These are phyloP conservation scores for Mus spretus DNA, from an alignment of 2,797 vertebrate genomes.

Conservation along the genomic window DNA sequence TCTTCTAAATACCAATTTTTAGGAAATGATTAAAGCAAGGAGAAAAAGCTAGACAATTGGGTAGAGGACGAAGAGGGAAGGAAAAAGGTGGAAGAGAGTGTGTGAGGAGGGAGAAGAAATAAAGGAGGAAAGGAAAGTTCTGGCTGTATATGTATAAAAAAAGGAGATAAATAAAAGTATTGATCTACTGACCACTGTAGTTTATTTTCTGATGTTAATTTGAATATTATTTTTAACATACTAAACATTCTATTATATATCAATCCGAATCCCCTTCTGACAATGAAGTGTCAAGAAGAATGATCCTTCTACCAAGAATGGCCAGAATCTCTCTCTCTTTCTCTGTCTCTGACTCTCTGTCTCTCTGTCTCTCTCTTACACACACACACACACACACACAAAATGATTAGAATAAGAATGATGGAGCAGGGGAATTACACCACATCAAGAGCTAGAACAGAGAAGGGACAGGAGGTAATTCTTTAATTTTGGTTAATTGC, in stretches of 20 bases:
- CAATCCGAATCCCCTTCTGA: not conserved
- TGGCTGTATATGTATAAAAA: not conserved
- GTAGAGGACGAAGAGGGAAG: not conserved
- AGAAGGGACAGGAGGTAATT: not conserved
- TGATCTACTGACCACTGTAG: not conserved
- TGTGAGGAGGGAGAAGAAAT: not conserved
- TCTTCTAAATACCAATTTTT: not conserved
- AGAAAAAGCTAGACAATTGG: not conserved
- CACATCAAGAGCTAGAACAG: not conserved
- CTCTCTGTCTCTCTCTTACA: not conserved
- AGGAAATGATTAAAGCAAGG: not conserved
- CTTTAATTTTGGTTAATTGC: not conserved
- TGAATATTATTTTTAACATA: conserved; percentile 14
- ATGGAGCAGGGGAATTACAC: not conserved
- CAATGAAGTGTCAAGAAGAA: not conserved
- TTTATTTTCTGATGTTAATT: not conserved
- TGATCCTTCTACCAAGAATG: not conserved
- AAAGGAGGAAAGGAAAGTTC: not conserved
- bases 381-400: not conserved
- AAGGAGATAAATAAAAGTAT: not conserved
- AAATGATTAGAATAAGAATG: not conserved
- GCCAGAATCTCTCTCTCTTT: not conserved
- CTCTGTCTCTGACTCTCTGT: not conserved
- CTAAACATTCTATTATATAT: not conserved
- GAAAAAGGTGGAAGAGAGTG: not conserved